Base-by-base conservation (phyloP, 2,797 vertebrate species). In the Chaetophractus vellerosus region DNA sequence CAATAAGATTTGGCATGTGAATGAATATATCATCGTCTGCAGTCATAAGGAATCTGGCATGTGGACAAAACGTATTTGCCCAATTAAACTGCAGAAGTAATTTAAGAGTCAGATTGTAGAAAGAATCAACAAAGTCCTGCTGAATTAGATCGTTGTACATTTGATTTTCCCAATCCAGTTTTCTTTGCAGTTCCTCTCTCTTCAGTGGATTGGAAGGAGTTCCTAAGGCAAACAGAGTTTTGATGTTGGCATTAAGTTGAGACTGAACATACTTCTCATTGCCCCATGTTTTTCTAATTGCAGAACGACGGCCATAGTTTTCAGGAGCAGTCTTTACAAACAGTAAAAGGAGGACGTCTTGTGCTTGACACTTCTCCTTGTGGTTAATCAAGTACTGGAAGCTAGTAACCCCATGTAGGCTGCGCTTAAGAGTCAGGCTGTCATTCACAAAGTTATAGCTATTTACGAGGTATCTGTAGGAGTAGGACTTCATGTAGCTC, bases 1-100 rank as follows among this genome's bases (percentile, higher is more conserved):
- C 98, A 48, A 99, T 98, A 50, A 99, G 98, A 95, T 99, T 99
- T 94, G 99, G 99, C 98, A 99, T 98, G 94, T 99, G 99, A 88
- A 99, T 98, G 92, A 99, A 99, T 91, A 99, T 98, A 93, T 99
- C 99, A 9, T 99, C 99, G 31, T 99, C 99, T 0, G 99, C 99
- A 59, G 99, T 99, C 99, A 99, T 99, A 95, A 99, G 90, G 96
- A 99, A 99, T 88, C 71, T 99, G 41, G 99, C 99, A 66, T 99
- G 98, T 23, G 98, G 98, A 96, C 99, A 99, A 98, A 98, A 99
- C 4, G 93, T 63, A n/a, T 99, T 98, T 24, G 98, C 98, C 99
- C 99, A 99, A 48, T 98, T 99, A 97, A 99, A 99, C 98, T 99
- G 99, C 97, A 99, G 96, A 59, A 99, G 98, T 75, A 99, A 98